Conservation (phyloP, 1,140 invertebrate species). For the Pseudomyrmex dendroicus region DNA sequence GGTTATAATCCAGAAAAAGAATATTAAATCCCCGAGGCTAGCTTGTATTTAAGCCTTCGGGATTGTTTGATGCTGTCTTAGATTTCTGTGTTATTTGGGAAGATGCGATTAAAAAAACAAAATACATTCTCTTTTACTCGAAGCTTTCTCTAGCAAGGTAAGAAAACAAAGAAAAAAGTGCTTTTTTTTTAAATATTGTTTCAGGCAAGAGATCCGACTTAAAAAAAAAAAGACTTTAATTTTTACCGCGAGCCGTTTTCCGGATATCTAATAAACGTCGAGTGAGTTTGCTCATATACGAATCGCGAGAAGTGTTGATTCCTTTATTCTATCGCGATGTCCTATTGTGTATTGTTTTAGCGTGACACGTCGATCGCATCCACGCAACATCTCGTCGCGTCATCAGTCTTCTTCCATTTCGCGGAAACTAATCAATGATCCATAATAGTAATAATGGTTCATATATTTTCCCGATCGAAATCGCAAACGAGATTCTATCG, state of each 20-base stretch:
- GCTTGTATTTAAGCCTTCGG: conserved; percentile 17
- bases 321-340: conserved; percentile 37
- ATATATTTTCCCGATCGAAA: neutral
- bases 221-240: neutral
- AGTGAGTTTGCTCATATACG: conserved; percentile 33
- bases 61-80: neutral
- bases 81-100: conserved; percentile 16
- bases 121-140: no score
- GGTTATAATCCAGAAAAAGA: conserved; percentile 7
- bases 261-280: conserved; percentile 37
- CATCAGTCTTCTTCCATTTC: conserved; percentile 40
- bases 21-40: neutral
- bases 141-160: neutral
- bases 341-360: conserved; percentile 29
- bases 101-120: neutral
- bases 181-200: neutral
- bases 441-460: conserved; percentile 5
- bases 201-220: no score
- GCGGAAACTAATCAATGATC: neutral
- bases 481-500: conserved; percentile 12
- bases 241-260: neutral
- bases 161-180: neutral
- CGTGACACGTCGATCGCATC: conserved; percentile 10
- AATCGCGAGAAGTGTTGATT: conserved; percentile 5
- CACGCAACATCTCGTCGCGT: conserved; percentile 4